Base-by-base conservation (phyloP, 2,888 invertebrate species). In the Eurytoma adleriae region DNA sequence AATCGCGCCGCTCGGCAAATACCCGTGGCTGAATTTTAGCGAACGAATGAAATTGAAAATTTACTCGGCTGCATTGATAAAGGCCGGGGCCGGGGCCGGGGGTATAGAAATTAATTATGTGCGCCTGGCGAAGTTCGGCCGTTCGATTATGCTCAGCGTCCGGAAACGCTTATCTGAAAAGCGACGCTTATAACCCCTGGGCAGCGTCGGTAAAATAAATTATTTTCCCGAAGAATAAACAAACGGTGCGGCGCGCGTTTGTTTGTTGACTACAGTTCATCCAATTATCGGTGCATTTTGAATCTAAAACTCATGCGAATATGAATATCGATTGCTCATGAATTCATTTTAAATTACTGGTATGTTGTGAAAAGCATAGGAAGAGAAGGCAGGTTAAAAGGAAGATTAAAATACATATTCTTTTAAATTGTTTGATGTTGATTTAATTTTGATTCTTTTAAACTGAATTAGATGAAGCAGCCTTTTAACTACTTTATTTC, bases 41-140 rank as follows among this genome's bases (percentile, higher is more conserved):
- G 27, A 27, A 24, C 27, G 30, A 48, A 16, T 64, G 70, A 66
- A 71, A 70, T 71, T 57, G 77, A 77, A 77, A 77, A 77, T 62
- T 62, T 20, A 70, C 62, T 69, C 61, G 56, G 16, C 56, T 70
- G 69, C 54, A 62, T 69, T 76, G 69, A 77, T 77, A 40, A 70
- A 70, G 52, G 54, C 62, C 13, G 30, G 48, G n/a, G 40, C 40
- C 14, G 27, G 12, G n/a, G 48, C 64, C 48, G 7, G 30, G 52
- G 62, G 62, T 69, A 77, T 77, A 77, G 61, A 77, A 70, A 69
- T 77, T 62, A 69, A 77, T 77, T 77, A 76, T 76, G 76, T 40
- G 59, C 56, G 56, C 66, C 20, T 5, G 59, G n/a, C 56, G 16
- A 56, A 48, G 50, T 71, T 24, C 50, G 3, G 10, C 40, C 30